Evolutionary conservation across 1,140 invertebrate species (phyloP).

Genomic region (Choristoneura fumiferana): DNA sequence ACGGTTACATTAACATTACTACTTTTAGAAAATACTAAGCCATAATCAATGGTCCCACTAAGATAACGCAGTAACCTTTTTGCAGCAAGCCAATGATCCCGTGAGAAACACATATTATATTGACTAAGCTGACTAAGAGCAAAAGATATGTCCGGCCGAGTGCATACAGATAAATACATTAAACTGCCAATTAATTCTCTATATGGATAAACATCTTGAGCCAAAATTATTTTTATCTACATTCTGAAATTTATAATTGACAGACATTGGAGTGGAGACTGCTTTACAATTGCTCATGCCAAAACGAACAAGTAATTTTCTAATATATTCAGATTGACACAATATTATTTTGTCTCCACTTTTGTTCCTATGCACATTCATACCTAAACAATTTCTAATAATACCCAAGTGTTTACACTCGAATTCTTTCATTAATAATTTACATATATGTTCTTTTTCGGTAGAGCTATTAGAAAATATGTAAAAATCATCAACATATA

Average conservation of each 20-base stretch:
- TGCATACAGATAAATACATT: constrained; percentile 50
- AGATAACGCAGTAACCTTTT: constrained; percentile 68
- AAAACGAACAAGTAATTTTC: constrained; percentile 4
- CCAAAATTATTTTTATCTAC: constrained; percentile 22
- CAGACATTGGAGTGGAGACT: constrained; percentile 9
- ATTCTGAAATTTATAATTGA: constrained; percentile 8
- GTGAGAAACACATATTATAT: constrained; percentile 46
- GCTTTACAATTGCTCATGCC: constrained; percentile 15
- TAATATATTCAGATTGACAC: constrained; percentile 13
- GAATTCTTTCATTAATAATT: constrained; percentile 2
- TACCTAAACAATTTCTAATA: constrained; percentile 1
- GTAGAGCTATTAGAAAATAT: constrained; percentile 23
- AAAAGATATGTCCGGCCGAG: constrained; percentile 63
- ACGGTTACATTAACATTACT: constrained; percentile 49
- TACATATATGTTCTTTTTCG: neutral
- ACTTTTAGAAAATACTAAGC: constrained; percentile 19
- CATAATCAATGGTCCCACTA: constrained; percentile 47
- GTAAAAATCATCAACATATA: constrained; percentile 41
- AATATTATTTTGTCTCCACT: neutral
- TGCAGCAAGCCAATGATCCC: constrained; percentile 51
- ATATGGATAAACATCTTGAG: constrained; percentile 30
- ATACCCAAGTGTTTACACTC: constrained; percentile 1
- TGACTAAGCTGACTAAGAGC: constrained; percentile 49
- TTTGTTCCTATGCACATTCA: neutral
- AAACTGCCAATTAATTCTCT: no score